phyloP scores from a whole-genome alignment of 2,888 invertebrate genomes.

The Halocaridina rubra region DNA sequence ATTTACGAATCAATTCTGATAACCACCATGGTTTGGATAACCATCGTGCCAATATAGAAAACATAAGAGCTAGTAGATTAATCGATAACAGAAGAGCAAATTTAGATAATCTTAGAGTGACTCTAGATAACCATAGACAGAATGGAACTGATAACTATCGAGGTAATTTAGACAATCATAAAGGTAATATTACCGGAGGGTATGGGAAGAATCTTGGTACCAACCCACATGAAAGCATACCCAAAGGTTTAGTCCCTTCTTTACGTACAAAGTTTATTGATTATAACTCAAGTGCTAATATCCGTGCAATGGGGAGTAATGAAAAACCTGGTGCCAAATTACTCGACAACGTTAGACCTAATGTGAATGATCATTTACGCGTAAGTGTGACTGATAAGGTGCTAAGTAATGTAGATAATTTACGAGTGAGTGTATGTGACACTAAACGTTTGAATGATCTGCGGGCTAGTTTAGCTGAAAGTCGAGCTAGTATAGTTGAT shows the following conservation, averaged over 20 bases:
- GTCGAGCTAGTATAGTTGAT: slow-evolving; percentile 18
- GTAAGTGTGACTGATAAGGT: slow-evolving; percentile 45
- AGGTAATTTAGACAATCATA: not conserved
- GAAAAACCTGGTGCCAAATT: slow-evolving; percentile 20
- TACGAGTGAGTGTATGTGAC: slow-evolving; percentile 51
- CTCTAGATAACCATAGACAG: slow-evolving; percentile 22
- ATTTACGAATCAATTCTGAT: not conserved
- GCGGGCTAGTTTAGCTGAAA: slow-evolving; percentile 46
- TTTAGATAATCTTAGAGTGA: slow-evolving; percentile 40
- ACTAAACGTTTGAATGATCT: slow-evolving; percentile 44
- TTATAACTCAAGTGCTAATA: slow-evolving; percentile 6
- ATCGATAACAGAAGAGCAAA: slow-evolving; percentile 37
- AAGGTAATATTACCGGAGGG: not conserved
- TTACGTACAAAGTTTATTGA: slow-evolving; percentile 22
- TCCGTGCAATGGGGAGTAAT: slow-evolving; percentile 26
- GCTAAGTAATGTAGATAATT: slow-evolving; percentile 24
- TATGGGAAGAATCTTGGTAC: not conserved
- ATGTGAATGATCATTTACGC: slow-evolving; percentile 30
- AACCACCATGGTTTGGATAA: slow-evolving; percentile 23
- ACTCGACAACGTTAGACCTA: slow-evolving; percentile 41
- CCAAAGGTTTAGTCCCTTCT: not conserved
- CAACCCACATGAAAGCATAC: not conserved
- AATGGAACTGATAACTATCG: slow-evolving; percentile 15
- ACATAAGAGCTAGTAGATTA: not conserved
- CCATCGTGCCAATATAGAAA: slow-evolving; percentile 28